Evolutionary conservation across 2,797 vertebrate genomes (phyloP), one percentile per base, ranked within the genome.

Genomic region (Pogonophryne albipinna): DNA sequence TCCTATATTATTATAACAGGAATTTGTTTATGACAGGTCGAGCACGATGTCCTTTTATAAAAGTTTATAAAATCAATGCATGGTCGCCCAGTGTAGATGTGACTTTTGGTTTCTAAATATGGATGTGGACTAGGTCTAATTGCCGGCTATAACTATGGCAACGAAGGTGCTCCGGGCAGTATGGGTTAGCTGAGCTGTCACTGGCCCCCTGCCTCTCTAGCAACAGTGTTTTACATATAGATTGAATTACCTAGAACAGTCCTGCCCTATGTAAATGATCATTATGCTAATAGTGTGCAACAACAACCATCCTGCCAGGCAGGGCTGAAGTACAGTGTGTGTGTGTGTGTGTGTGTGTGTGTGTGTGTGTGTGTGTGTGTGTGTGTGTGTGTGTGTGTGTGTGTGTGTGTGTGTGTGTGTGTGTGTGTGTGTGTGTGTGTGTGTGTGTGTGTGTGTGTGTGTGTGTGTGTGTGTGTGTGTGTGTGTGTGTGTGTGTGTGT

Each of bases 161-260:
- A 72, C 59, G 44, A 79, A 86, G 90, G 82, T 84, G 90, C 86
- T 85, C 60, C 27, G 61, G 74, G 83, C 82, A 65, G 84, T 79
- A 19, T 34, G 66, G 84, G 86, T 85, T 83, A 67, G 74, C 72
- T 63, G 80, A 86, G 83, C 72, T 76, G 81, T 80, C 82, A 76
- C 53, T 20, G 61, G 58, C 72, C 80, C 66, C 47, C 71, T 84
- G 85, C 78, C 67, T 82, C 75, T 83, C 80, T 49, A 51, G 84
- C 79, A 75, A 58, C 76, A 60, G 76, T 85, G 91, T 92, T 95
- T 94, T 94, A 93, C 94, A 95, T 94, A 92, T 92, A 93, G 90
- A 95, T 93, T 92, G 87, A 91, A 94, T 94, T 93, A 94, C 84
- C 84, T 78, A 82, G 63, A 85, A 90, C 82, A 82, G 74, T 74